These are phyloP conservation scores for Chinchilla lanigera DNA, from an alignment of 2,113 vertebrate genomes.

Conservation along the genomic window DNA sequence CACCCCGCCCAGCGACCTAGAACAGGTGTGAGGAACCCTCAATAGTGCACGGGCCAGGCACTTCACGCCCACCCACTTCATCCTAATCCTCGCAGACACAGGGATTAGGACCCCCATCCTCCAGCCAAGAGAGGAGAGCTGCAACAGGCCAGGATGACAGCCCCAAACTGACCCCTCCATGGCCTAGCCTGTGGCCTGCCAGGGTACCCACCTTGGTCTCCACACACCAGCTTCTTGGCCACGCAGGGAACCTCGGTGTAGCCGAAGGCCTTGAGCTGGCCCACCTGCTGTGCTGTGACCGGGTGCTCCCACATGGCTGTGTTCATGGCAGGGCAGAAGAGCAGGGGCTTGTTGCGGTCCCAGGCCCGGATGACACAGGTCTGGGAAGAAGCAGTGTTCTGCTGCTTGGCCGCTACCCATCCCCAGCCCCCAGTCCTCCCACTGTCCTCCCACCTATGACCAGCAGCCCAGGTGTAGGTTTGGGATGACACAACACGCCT, in stretches of 20 bases:
- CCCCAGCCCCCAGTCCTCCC: too few relatives aligned
- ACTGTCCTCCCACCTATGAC: neutral
- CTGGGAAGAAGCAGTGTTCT: slow-evolving; percentile 79
- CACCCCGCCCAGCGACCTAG: neutral
- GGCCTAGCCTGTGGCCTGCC: neutral
- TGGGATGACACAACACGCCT: neutral
- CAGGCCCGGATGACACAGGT: slow-evolving; percentile 97
- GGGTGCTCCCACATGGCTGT: slow-evolving; percentile 98
- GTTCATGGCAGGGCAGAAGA: slow-evolving; percentile 99
- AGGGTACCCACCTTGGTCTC: slow-evolving; percentile 93
- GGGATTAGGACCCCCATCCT: neutral
- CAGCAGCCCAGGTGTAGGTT: neutral
- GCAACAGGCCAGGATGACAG: neutral
- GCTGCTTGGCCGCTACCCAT: neutral
- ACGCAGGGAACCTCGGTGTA: slow-evolving; percentile 95
- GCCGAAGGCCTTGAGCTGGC: slow-evolving; percentile 91
- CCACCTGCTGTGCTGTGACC: slow-evolving; percentile 92
- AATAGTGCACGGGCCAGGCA: neutral
- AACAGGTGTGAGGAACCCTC: neutral
- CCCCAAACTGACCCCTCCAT: neutral
- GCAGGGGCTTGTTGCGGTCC: slow-evolving; percentile 93
- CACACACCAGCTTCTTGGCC: slow-evolving; percentile 94
- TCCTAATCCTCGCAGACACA: neutral
- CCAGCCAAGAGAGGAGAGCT: slow-evolving; percentile 2
- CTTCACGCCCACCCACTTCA: neutral